Percentiles rank a stretch among this genome's conserved stretches.
phyloP scores from a whole-genome alignment of 2,888 invertebrate genomes.

The Digitonthophagus gazella region DNA sequence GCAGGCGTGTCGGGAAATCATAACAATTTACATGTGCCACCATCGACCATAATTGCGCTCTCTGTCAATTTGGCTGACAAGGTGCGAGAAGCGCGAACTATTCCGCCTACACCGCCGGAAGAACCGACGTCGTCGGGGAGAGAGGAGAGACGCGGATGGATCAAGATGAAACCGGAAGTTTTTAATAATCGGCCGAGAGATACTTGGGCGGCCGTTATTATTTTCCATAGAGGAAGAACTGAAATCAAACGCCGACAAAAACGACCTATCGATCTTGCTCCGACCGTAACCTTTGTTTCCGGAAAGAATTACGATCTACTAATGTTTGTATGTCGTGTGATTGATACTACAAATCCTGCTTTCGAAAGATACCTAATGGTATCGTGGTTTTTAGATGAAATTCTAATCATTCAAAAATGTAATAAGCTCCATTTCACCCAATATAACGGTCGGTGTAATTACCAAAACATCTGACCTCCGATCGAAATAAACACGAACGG shows the following conservation, averaged over 20 bases:
- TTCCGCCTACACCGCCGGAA: not conserved
- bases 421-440: not conserved
- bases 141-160: no score
- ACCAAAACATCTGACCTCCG: not conserved
- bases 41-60: conserved; percentile 21
- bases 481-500: not conserved
- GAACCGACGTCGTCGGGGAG: not conserved
- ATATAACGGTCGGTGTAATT: not conserved
- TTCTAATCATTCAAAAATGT: no score
- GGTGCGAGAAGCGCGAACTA: not conserved
- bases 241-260: not conserved
- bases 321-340: not conserved
- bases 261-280: not conserved
- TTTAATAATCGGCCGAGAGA: not conserved
- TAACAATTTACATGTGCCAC: conserved; percentile 20
- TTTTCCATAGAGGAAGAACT: not conserved
- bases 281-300: not conserved
- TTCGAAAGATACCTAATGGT: not conserved
- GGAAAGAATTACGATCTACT: not conserved
- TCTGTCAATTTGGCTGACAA: conserved; percentile 25
- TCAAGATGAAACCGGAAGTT: not conserved
- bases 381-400: not conserved
- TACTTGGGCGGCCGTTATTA: not conserved
- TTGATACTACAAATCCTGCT: not conserved
- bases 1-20: conserved; percentile 17